phyloP scores from a whole-genome alignment of 2,797 vertebrate species.

The Smutsia gigantea region DNA sequence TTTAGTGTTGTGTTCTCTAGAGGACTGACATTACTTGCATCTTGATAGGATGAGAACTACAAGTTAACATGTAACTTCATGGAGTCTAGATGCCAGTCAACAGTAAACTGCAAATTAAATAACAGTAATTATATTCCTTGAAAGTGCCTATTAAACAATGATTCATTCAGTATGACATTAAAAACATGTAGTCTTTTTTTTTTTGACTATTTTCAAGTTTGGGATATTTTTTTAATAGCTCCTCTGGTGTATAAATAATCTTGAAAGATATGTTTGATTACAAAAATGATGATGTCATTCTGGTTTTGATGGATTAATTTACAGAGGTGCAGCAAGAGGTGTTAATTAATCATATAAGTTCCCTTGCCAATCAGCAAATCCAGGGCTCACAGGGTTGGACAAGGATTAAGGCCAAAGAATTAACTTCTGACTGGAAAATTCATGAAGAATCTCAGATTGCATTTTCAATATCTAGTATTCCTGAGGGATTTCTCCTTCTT shows the following conservation, averaged over 20 bases:
- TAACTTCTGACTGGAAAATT: slow-evolving; percentile 23
- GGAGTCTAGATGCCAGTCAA: neutral
- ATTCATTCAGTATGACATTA: neutral
- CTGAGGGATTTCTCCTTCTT: neutral
- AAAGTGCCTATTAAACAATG: neutral
- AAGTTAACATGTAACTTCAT: neutral
- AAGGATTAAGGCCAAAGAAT: neutral
- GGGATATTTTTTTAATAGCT: neutral
- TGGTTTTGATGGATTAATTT: neutral
- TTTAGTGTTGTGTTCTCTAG: neutral
- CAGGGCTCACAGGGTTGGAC: neutral
- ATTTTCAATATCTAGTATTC: slow-evolving; percentile 13
- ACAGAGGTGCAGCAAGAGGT: neutral
- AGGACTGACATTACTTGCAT: neutral
- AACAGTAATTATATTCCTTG: neutral
- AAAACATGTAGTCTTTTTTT: neutral
- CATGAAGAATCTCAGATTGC: neutral
- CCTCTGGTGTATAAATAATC: neutral
- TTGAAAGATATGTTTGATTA: slow-evolving; percentile 3
- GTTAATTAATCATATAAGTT: neutral
- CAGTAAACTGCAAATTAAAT: neutral
- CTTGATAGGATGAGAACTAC: neutral
- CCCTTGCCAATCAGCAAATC: neutral
- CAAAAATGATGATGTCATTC: neutral
- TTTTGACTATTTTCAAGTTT: neutral